Conservation (phyloP, 2,113 vertebrate genomes). For the Delphinapterus leucas region DNA sequence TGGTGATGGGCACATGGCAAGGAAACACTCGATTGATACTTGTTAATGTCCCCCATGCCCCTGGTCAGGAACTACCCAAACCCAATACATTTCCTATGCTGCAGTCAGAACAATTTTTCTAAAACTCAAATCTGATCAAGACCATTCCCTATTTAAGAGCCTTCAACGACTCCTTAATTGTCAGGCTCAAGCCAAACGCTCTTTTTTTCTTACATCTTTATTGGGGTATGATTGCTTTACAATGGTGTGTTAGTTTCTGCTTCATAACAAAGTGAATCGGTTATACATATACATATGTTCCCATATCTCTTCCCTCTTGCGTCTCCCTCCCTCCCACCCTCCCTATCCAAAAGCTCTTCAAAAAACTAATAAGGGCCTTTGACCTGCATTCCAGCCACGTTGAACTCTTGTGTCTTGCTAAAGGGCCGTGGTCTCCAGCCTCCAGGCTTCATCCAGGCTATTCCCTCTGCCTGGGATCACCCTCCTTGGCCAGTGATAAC, state of each 20-base stretch:
- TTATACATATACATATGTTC: too few relatives aligned
- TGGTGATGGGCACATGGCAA: not conserved
- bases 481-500: not conserved
- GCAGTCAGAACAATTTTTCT: not conserved
- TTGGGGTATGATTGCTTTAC: too few relatives aligned
- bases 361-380: not conserved
- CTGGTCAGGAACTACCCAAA: not conserved
- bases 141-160: not conserved
- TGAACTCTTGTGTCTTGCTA: not conserved
- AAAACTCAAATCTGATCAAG: not conserved
- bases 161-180: not conserved
- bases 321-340: too few relatives aligned
- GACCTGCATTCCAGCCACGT: not conserved
- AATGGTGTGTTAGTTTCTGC: too few relatives aligned
- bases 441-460: not conserved
- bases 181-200: not conserved
- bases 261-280: too few relatives aligned
- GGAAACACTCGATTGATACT: not conserved
- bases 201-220: not conserved
- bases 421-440: not conserved
- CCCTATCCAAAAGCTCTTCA: not conserved
- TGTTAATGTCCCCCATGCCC: not conserved
- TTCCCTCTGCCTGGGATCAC: not conserved
- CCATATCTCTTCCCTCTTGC: too few relatives aligned
- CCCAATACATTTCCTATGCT: not conserved